Percentiles rank a stretch among this genome's conserved stretches.
Evolutionary conservation across 2,797 vertebrate genomes (phyloP).

Genomic region (Ctenopoma multispine): DNA sequence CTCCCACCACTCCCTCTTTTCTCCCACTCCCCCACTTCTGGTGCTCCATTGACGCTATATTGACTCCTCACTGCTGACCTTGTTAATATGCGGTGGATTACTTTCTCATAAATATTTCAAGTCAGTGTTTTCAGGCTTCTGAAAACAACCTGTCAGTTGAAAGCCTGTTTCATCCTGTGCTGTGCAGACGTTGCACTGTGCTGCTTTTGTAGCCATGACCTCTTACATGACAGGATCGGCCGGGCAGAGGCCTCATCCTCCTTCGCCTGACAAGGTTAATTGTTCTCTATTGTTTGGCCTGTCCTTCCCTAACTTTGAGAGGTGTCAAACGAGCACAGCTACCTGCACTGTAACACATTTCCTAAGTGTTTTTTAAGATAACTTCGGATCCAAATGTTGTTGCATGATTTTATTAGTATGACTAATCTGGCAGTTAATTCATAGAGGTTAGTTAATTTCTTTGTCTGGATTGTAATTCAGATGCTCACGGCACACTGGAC

Average conservation of each 20-base stretch:
- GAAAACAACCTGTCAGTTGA: conserved; percentile 83
- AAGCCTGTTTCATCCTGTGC: conserved; percentile 67
- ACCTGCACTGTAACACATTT: conserved; percentile 39
- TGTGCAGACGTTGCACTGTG: conserved; percentile 52
- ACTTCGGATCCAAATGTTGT: conserved; percentile 47
- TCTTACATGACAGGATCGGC: conserved; percentile 77
- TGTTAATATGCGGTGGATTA: conserved; percentile 83
- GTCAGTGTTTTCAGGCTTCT: conserved; percentile 78
- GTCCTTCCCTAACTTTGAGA: conserved; percentile 65
- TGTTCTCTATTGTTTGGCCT: conserved; percentile 71
- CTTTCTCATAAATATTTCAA: conserved; percentile 86
- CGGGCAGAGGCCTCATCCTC: conserved; percentile 64
- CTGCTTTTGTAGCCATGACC: conserved; percentile 76
- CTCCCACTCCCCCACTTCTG: conserved; percentile 50
- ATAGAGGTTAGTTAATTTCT: not conserved
- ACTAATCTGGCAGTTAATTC: conserved; percentile 45
- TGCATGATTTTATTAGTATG: conserved; percentile 39
- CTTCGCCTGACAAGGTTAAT: conserved; percentile 80
- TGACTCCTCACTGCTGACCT: conserved; percentile 73
- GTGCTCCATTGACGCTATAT: conserved; percentile 70
- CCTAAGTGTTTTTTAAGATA: conserved; percentile 31
- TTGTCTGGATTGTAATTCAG: conserved; percentile 2
- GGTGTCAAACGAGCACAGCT: conserved; percentile 60
- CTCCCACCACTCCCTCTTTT: conserved; percentile 44
- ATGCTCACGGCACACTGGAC: not conserved